phyloP scores from a whole-genome alignment of 2,797 vertebrate genomes.

The Sebastes alutus region DNA sequence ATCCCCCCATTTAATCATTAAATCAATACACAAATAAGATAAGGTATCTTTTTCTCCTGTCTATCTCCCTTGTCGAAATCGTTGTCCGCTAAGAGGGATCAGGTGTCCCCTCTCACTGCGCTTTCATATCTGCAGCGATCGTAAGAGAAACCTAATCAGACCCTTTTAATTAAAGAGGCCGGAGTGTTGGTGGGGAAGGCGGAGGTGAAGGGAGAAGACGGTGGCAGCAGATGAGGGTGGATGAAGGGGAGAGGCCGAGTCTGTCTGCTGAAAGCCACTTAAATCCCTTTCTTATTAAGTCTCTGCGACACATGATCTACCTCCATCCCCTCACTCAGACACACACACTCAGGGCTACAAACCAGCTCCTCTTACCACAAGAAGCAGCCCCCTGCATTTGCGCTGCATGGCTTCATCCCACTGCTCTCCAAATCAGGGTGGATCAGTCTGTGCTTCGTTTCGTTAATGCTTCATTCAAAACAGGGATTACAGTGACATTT shows the following conservation, averaged over 20 bases:
- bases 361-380: slow-evolving; percentile 46
- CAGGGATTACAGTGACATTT: slow-evolving; percentile 38
- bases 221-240: slow-evolving; percentile 30
- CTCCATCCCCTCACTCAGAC: slow-evolving; percentile 1
- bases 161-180: slow-evolving; percentile 67
- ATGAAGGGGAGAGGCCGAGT: slow-evolving; percentile 29
- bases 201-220: slow-evolving; percentile 23
- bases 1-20: slow-evolving; percentile 30
- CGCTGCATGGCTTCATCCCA: background rate
- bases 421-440: background rate
- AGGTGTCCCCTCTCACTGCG: slow-evolving; percentile 8
- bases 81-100: slow-evolving; percentile 8
- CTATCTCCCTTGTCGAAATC: background rate
- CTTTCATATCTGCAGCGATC: slow-evolving; percentile 41
- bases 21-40: slow-evolving; percentile 44
- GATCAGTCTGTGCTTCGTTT: background rate
- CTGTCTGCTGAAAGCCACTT: slow-evolving; percentile 61
- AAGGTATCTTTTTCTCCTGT: background rate
- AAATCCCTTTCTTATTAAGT: slow-evolving; percentile 82
- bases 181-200: slow-evolving; percentile 11
- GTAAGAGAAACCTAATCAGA: slow-evolving; percentile 64
- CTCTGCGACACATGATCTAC: slow-evolving; percentile 68
- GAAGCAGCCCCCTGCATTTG: background rate
- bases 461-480: background rate
- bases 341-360: background rate